These are phyloP conservation scores for Malacoraja senta DNA, from an alignment of 2,797 vertebrate species.

Conservation along the genomic window DNA sequence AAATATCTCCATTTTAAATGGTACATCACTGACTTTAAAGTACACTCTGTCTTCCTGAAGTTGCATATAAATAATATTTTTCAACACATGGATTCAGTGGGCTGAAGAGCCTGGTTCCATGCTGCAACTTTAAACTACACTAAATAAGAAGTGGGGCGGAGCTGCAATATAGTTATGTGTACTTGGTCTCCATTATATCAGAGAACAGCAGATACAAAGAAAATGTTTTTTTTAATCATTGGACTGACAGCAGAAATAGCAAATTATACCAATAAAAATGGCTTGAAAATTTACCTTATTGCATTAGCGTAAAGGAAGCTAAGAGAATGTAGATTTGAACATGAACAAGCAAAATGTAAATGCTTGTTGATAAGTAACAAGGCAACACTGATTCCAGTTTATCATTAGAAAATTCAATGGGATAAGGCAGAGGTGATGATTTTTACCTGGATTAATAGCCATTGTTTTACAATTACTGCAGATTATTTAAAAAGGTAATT, in stretches of 20 bases:
- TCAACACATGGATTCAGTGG: too few relatives aligned
- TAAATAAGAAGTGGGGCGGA: not conserved
- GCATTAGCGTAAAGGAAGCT: not conserved
- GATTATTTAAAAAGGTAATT: not conserved
- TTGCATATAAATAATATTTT: too few relatives aligned
- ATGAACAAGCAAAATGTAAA: not conserved
- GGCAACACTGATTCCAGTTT: not conserved
- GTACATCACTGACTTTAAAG: too few relatives aligned
- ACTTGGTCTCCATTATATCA: not conserved
- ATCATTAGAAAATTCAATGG: not conserved
- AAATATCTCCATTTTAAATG: too few relatives aligned
- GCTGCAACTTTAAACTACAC: too few relatives aligned
- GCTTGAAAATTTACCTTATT: not conserved
- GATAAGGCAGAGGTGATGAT: not conserved
- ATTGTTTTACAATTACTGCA: not conserved
- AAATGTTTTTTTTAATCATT: not conserved
- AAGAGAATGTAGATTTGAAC: not conserved
- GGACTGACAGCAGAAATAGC: not conserved
- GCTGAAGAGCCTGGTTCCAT: too few relatives aligned
- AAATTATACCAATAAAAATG: not conserved
- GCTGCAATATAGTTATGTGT: not conserved
- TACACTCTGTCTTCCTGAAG: too few relatives aligned
- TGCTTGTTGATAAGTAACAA: not conserved
- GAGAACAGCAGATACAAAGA: not conserved
- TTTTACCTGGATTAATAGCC: not conserved